Conservation (phyloP, 1,140 invertebrate genomes). For the Penaeus vannamei region DNA sequence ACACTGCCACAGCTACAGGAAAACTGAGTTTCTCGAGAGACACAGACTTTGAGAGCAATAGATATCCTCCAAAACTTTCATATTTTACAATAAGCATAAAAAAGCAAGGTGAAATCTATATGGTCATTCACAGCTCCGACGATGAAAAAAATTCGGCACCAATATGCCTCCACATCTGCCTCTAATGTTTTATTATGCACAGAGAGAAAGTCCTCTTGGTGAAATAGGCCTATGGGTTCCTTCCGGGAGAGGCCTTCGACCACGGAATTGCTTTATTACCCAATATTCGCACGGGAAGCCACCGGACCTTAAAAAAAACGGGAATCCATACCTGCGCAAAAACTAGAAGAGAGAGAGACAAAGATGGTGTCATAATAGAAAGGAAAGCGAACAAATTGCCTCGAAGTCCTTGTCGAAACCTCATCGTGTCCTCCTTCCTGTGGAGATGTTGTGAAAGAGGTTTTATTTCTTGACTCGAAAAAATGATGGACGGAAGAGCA, state of each 20-base stretch:
- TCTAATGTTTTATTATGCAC: conserved; percentile 63
- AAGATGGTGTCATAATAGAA: background rate
- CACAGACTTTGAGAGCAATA: background rate
- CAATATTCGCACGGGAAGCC: conserved; percentile 56
- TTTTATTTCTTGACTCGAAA: too few species aligned
- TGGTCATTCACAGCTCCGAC: conserved; percentile 55
- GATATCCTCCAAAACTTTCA: background rate
- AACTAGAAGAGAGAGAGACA: background rate
- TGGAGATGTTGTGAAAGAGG: too few species aligned
- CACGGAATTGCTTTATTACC: conserved; percentile 58
- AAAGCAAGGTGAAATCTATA: conserved; percentile 35
- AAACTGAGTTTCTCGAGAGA: conserved; percentile 45
- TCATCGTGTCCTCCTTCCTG: too few species aligned
- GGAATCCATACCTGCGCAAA: conserved; percentile 25
- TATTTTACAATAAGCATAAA: conserved; percentile 42
- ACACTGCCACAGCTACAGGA: conserved; percentile 42
- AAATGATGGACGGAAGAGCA: too few species aligned
- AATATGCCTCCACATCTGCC: conserved; percentile 57
- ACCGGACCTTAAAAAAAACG: background rate
- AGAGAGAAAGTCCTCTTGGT: conserved; percentile 3
- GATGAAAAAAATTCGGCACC: conserved; percentile 5
- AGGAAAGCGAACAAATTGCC: too few species aligned
- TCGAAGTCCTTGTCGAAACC: too few species aligned
- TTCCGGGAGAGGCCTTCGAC: background rate
- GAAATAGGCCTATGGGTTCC: background rate